phyloP scores from a whole-genome alignment of 2,888 invertebrate genomes.

The Colostygia pectinataria region DNA sequence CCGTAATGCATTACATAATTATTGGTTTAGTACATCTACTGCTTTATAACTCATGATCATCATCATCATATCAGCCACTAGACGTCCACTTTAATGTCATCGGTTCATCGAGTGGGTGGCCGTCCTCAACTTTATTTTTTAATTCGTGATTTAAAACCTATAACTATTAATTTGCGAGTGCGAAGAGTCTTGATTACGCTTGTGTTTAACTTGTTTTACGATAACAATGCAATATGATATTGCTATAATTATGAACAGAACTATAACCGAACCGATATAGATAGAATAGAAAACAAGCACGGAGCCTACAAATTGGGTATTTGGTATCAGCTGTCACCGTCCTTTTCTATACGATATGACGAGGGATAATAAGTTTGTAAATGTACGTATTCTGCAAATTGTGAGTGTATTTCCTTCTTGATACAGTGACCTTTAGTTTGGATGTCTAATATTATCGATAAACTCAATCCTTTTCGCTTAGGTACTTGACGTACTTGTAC shows the following conservation, averaged over 20 bases:
- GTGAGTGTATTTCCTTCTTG: conserved; percentile 18
- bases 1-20: too few relatives aligned
- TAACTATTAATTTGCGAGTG: too few relatives aligned
- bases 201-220: too few relatives aligned
- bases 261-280: conserved; percentile 7
- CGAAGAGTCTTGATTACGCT: too few relatives aligned
- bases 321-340: conserved; percentile 46
- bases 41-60: too few relatives aligned
- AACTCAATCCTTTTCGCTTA: background rate
- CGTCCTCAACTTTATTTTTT: too few relatives aligned
- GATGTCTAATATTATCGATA: background rate
- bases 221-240: conserved; percentile 3
- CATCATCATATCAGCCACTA: too few relatives aligned
- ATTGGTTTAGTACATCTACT: too few relatives aligned
- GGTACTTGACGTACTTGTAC: too few relatives aligned
- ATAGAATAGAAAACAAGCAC: conserved; percentile 28
- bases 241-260: conserved; percentile 21
- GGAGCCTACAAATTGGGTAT: conserved; percentile 39
- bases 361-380: conserved; percentile 53
- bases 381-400: conserved; percentile 23
- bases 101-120: too few relatives aligned
- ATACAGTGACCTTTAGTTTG: conserved; percentile 6
- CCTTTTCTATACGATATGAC: conserved; percentile 46
- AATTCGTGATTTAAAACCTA: too few relatives aligned
- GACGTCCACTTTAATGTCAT: too few relatives aligned